A percentile compares a stretch with the other conserved stretches of the same genome.
Evolutionary conservation across 2,797 vertebrate species (phyloP).

Genomic region (Echeneis naucrates): DNA sequence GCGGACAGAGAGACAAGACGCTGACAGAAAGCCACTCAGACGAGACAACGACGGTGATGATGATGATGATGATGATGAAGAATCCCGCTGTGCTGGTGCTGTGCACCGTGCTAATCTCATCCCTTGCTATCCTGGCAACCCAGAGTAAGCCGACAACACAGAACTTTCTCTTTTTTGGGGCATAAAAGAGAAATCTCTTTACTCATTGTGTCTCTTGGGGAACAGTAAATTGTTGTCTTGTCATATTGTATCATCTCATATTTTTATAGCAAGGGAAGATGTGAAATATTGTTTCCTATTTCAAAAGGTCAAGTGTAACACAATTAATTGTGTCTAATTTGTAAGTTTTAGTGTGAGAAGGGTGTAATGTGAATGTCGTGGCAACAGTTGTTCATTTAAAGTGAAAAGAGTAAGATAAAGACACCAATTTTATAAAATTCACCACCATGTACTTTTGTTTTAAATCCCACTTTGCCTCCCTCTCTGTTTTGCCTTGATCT

Average conservation of each 20-base stretch:
- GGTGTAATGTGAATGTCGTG: neutral
- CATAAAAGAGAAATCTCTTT: neutral
- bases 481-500: neutral
- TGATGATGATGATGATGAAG: conserved; percentile 47
- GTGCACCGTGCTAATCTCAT: conserved; percentile 41
- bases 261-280: neutral
- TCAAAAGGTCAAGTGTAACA: neutral
- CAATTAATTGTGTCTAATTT: neutral
- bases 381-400: neutral
- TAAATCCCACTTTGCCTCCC: neutral
- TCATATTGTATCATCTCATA: neutral
- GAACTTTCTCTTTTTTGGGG: neutral
- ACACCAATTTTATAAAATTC: no score
- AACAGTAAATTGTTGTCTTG: neutral
- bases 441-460: neutral
- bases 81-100: conserved; percentile 35
- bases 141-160: conserved; percentile 36
- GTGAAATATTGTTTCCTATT: neutral
- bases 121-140: conserved; percentile 25
- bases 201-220: neutral
- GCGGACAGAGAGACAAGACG: conserved; percentile 18
- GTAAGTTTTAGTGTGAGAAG: neutral
- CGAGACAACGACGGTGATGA: conserved; percentile 8
- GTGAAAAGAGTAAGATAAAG: neutral
- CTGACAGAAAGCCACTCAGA: neutral